These are phyloP conservation scores for Enteromius viviparus DNA, from an alignment of 2,797 vertebrate species.

Conservation along the genomic window DNA sequence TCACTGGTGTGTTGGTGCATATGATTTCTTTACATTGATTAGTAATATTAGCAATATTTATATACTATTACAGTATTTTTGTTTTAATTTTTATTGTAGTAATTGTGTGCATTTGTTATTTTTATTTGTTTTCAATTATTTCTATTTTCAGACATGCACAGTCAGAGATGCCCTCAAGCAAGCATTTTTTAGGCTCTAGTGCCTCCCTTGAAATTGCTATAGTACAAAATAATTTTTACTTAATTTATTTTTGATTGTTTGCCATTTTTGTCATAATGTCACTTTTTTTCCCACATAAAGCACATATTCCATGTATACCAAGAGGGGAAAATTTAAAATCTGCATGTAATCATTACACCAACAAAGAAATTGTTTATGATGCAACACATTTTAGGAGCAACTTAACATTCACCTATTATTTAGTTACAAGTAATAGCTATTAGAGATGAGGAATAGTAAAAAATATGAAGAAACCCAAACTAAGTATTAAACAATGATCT, in stretches of 20 bases:
- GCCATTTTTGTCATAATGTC: not conserved
- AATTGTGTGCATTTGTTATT: not conserved
- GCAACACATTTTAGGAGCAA: not conserved
- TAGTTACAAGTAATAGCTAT: not conserved
- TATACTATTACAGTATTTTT: not conserved
- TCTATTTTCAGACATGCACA: not conserved
- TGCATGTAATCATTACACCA: not conserved
- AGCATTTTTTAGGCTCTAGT: not conserved
- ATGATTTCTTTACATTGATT: not conserved
- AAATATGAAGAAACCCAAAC: too few relatives aligned
- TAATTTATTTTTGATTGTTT: not conserved
- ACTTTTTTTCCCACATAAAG: not conserved
- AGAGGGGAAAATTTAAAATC: not conserved
- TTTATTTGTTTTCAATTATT: not conserved
- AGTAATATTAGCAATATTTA: not conserved
- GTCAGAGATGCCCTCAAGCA: not conserved
- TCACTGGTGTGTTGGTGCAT: not conserved
- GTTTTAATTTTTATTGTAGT: not conserved
- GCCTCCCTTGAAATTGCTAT: not conserved
- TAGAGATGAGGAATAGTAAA: not conserved
- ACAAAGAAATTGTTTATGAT: not conserved
- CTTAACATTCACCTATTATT: not conserved
- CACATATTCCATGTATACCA: not conserved
- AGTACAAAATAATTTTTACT: not conserved
- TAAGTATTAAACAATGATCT: too few relatives aligned